phyloP scores from a whole-genome alignment of 2,113 vertebrate genomes.

The Pogona vitticeps region DNA sequence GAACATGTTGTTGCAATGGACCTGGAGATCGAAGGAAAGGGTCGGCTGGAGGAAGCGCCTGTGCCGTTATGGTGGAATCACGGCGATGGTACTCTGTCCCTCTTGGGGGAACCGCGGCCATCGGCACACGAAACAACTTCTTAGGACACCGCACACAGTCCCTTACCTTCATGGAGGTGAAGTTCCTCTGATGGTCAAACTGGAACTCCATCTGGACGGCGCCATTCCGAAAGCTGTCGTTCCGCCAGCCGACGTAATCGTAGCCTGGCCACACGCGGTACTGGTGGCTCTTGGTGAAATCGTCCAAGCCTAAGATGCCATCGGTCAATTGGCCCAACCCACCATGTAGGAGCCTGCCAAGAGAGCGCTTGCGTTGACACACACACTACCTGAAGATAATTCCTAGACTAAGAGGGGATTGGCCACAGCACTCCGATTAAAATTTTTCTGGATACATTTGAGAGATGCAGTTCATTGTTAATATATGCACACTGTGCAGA shows the following conservation, averaged over 20 bases:
- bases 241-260: constrained; percentile 87
- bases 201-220: constrained; percentile 84
- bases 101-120: not conserved
- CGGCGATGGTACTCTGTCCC: too few species aligned
- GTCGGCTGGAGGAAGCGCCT: not conserved
- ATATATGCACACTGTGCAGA: too few species aligned
- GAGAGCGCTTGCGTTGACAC: constrained; percentile 5
- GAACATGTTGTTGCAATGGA: constrained; percentile 95
- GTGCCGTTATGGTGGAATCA: fast-evolving
- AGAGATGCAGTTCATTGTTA: too few species aligned
- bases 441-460: too few species aligned
- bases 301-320: constrained; percentile 79
- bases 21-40: constrained; percentile 64
- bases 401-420: too few species aligned
- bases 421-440: too few species aligned
- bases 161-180: constrained; percentile 84
- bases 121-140: too few species aligned
- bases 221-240: constrained; percentile 74
- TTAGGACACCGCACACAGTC: too few species aligned
- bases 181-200: constrained; percentile 83
- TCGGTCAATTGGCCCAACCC: constrained; percentile 86
- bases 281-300: constrained; percentile 78
- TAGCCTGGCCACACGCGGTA: constrained; percentile 82
- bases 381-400: not conserved
- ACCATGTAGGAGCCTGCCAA: constrained; percentile 75